Base-by-base conservation (phyloP, 2,888 invertebrate genomes). In the Stegophylla sp. region DNA sequence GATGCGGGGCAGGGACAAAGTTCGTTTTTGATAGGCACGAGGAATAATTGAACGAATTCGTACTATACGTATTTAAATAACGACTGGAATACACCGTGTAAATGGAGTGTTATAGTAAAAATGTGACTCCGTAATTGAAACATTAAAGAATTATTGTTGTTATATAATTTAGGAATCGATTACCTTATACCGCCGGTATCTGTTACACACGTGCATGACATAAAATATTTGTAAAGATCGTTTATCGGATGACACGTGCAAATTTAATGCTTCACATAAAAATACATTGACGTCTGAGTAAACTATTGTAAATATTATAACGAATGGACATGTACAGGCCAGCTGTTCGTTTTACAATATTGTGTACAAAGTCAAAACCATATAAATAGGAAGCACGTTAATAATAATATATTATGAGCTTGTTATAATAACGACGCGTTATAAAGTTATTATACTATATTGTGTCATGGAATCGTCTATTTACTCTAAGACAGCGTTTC, bases 311-410 rank as follows among this genome's bases (percentile, higher is more conserved):
- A 34, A 34, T 34, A 34, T 34, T 34, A 7, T 34, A 15, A n/a
- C n/a, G n/a, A n/a, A n/a, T n/a, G n/a, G n/a, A n/a, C 23, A 13
- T 41, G 41, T 41, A 48, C 48, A 43, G 12, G 13, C 3, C 20
- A 53, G 3, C 1, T n/a, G 20, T 23, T 1, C 20, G 9, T 53
- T 53, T 23, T 7, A 43, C 13, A 20, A 15, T 53, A 53, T 71
- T 28, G 51, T 71, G 71, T 71, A 34, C 71, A 71, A 53, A 53
- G 71, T 71, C 71, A 53, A 71, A 71, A 53, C 53, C 71, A 53
- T 53, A 34, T 71, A 71, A n/a, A 71, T 53, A 53, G 51, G 69
- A 69, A 51, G 34, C 17, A 28, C 53, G 53, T 71, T 56, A 56
- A 51, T 53, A 28, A 28, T 69, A 69, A 69, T 28, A 69, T 45